Percentiles rank a stretch among this genome's conserved stretches.
phyloP scores from a whole-genome alignment of 2,888 invertebrate species.

The Ypsolopha scabrella region DNA sequence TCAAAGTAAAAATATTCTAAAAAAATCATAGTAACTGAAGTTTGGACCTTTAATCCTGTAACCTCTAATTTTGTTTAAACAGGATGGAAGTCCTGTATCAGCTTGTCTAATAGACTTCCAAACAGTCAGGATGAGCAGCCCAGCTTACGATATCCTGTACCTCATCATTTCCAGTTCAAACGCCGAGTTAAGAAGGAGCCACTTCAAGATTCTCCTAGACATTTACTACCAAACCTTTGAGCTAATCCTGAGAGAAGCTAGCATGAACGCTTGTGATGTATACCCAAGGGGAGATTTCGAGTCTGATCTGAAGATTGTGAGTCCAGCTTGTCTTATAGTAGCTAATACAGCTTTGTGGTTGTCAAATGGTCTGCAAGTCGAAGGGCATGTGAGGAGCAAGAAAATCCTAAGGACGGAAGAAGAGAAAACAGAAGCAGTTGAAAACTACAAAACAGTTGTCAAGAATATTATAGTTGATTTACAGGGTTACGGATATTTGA shows the following conservation, averaged over 20 bases:
- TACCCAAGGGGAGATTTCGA: conserved; percentile 36
- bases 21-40: too few species aligned
- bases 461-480: conserved; percentile 44
- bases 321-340: conserved; percentile 43
- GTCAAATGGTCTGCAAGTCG: conserved; percentile 45
- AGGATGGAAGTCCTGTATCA: conserved; percentile 31
- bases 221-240: conserved; percentile 36
- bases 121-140: conserved; percentile 38
- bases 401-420: conserved; percentile 23
- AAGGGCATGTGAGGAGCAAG: conserved; percentile 53
- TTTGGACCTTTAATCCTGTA: too few species aligned
- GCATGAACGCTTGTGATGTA: conserved; percentile 20
- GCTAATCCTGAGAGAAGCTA: conserved; percentile 17
- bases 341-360: conserved; percentile 56
- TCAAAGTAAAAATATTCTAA: too few species aligned
- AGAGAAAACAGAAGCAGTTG: conserved; percentile 29
- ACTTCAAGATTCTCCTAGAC: conserved; percentile 31
- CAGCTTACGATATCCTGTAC: conserved; percentile 47
- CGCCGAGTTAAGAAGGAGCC: conserved; percentile 22
- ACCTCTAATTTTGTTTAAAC: conserved; percentile 16
- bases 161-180: conserved; percentile 44
- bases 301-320: conserved; percentile 37
- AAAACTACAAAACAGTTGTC: conserved; percentile 33
- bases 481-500: conserved; percentile 29
- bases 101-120: conserved; percentile 58